phyloP scores from a whole-genome alignment of 2,888 invertebrate species.

The Dilophus febrilis region DNA sequence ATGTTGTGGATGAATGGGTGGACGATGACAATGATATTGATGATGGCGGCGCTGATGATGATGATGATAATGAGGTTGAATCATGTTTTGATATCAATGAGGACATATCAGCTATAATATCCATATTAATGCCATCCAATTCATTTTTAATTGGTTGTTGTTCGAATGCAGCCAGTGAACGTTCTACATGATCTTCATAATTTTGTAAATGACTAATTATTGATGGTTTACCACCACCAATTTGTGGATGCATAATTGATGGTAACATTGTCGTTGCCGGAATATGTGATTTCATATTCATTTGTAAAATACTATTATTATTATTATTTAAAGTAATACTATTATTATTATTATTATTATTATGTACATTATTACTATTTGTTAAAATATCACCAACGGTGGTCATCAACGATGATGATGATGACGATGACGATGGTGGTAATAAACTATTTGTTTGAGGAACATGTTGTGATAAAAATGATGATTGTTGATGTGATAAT shows the following conservation, averaged over 20 bases:
- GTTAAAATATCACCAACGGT: slow-evolving; percentile 3
- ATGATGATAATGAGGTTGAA: not conserved
- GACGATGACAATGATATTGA: too few species aligned
- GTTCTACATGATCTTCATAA: slow-evolving; percentile 51
- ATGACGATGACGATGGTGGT: slow-evolving; percentile 15
- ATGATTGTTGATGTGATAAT: too few species aligned
- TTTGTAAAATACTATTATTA: not conserved
- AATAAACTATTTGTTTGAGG: too few species aligned
- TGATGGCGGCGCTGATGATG: slow-evolving; percentile 16
- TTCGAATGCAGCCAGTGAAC: slow-evolving; percentile 52
- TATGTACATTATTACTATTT: not conserved
- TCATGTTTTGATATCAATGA: slow-evolving; percentile 16
- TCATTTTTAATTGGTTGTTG: slow-evolving; percentile 19
- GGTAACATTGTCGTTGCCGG: slow-evolving; percentile 8
- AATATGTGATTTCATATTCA: slow-evolving; percentile 7
- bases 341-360: too few species aligned
- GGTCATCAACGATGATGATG: slow-evolving; percentile 11
- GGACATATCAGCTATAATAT: slow-evolving; percentile 27
- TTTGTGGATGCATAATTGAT: slow-evolving; percentile 8
- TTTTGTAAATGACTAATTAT: slow-evolving; percentile 9
- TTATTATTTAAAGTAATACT: too few species aligned
- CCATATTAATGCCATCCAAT: slow-evolving; percentile 34
- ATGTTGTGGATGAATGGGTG: too few species aligned
- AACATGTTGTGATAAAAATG: too few species aligned
- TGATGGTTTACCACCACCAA: slow-evolving; percentile 9